Conservation (phyloP, 2,113 vertebrate species). For the Leptodactylus fuscus region DNA sequence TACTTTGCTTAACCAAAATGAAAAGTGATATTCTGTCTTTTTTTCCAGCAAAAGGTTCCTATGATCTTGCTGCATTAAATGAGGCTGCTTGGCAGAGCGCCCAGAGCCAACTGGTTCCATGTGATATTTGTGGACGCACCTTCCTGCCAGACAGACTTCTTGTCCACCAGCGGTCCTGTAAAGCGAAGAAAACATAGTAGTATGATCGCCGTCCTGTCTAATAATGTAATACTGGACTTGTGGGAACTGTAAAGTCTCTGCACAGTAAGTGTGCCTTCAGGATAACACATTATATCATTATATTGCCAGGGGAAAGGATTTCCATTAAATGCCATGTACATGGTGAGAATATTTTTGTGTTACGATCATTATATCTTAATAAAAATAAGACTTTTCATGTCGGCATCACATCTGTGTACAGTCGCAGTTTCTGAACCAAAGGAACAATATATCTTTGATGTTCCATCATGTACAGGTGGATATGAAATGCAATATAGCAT, state of each 20-base stretch:
- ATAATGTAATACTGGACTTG: conserved; percentile 11
- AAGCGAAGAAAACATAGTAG: conserved; percentile 71
- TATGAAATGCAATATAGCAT: not conserved
- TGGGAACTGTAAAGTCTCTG: conserved; percentile 36
- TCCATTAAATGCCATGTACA: not conserved
- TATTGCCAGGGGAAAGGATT: not conserved
- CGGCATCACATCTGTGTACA: not conserved
- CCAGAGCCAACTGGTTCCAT: conserved; percentile 80
- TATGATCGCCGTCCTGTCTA: not conserved
- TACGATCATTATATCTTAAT: conserved; percentile 46
- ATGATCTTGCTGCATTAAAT: conserved; percentile 79
- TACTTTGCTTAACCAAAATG: conserved; percentile 70
- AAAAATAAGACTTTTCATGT: conserved; percentile 32
- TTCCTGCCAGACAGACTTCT: conserved; percentile 82
- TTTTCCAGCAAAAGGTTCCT: conserved; percentile 79
- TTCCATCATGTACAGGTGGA: not conserved
- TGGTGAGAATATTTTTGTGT: conserved; percentile 16
- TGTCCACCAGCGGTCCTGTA: conserved; percentile 79
- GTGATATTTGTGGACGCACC: conserved; percentile 77
- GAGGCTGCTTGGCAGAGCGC: conserved; percentile 78
- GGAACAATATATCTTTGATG: not conserved
- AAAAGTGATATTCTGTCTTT: conserved; percentile 71
- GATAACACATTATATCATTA: conserved; percentile 44
- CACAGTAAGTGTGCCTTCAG: conserved; percentile 39
- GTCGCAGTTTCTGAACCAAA: not conserved